phyloP scores from a whole-genome alignment of 2,113 vertebrate genomes.

The Nematolebias whitei region DNA sequence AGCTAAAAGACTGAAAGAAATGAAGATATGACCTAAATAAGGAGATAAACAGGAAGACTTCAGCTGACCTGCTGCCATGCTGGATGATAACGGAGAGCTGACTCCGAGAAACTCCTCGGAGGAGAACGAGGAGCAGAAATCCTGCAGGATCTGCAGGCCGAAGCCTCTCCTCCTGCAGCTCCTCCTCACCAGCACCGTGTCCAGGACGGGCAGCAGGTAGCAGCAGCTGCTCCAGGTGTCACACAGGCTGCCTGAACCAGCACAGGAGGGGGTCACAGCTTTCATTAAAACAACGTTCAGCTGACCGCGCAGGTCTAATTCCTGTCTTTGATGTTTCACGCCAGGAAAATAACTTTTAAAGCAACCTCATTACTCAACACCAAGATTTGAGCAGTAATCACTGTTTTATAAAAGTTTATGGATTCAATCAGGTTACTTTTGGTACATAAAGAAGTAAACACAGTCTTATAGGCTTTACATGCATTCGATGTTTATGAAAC shows the following conservation, averaged over 20 bases:
- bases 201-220: slow-evolving; percentile 88
- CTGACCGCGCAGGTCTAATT: too few species aligned
- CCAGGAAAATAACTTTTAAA: too few species aligned
- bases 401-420: too few species aligned
- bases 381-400: too few species aligned
- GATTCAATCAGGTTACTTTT: too few species aligned
- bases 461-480: too few species aligned
- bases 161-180: slow-evolving; percentile 82
- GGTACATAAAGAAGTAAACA: too few species aligned
- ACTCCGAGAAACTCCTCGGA: slow-evolving; percentile 86
- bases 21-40: background rate
- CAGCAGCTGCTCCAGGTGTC: slow-evolving; percentile 67
- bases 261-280: background rate
- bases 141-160: slow-evolving; percentile 84
- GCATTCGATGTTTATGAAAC: too few species aligned
- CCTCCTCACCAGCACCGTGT: slow-evolving; percentile 86
- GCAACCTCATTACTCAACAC: too few species aligned
- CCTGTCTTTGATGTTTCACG: too few species aligned
- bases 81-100: slow-evolving; percentile 86
- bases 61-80: slow-evolving; percentile 86
- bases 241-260: slow-evolving; percentile 84
- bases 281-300: too few species aligned
- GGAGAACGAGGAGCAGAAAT: slow-evolving; percentile 86
- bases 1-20: background rate
- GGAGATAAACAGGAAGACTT: background rate